phyloP scores from a whole-genome alignment of 1,140 invertebrate genomes.

The Trichonephila clavata region DNA sequence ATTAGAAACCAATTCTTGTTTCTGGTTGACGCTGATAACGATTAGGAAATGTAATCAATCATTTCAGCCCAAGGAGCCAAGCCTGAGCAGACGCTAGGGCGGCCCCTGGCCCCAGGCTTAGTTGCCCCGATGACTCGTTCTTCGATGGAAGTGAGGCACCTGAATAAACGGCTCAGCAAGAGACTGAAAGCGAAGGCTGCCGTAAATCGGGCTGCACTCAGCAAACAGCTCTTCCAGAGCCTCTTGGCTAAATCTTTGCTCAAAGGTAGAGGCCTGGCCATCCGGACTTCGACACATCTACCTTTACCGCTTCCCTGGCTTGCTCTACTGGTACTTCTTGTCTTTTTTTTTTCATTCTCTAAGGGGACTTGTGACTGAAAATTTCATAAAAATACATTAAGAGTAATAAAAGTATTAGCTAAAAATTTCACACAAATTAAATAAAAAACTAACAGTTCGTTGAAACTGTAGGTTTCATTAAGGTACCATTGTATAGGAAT shows the following conservation, averaged over 20 bases:
- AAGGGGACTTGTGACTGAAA: background rate
- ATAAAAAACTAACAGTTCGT: too few relatives aligned
- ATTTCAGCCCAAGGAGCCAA: slow-evolving; percentile 71
- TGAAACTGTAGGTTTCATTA: too few relatives aligned
- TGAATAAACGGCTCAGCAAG: slow-evolving; percentile 75
- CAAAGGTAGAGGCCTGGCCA: slow-evolving; percentile 71
- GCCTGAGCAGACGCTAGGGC: slow-evolving; percentile 71
- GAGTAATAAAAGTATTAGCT: too few relatives aligned
- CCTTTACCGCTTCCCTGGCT: slow-evolving; percentile 73
- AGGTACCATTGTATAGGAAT: too few relatives aligned
- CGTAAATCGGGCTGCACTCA: slow-evolving; percentile 64
- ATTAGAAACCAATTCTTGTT: background rate
- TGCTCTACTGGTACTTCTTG: slow-evolving; percentile 71
- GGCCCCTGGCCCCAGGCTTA: slow-evolving; percentile 61
- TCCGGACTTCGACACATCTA: slow-evolving; percentile 62
- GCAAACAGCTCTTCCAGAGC: slow-evolving; percentile 73
- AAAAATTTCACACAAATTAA: too few relatives aligned
- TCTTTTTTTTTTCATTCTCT: background rate
- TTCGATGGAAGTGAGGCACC: slow-evolving; percentile 74
- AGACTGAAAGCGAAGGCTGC: slow-evolving; percentile 76
- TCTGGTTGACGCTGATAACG: background rate
- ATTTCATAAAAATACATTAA: background rate
- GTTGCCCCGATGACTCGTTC: slow-evolving; percentile 70
- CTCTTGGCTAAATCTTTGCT: slow-evolving; percentile 73
- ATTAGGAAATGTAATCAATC: slow-evolving; percentile 41